Percentiles rank a stretch among this genome's conserved stretches.
phyloP scores from a whole-genome alignment of 2,888 invertebrate genomes.

The Sminthurinus aureus region DNA sequence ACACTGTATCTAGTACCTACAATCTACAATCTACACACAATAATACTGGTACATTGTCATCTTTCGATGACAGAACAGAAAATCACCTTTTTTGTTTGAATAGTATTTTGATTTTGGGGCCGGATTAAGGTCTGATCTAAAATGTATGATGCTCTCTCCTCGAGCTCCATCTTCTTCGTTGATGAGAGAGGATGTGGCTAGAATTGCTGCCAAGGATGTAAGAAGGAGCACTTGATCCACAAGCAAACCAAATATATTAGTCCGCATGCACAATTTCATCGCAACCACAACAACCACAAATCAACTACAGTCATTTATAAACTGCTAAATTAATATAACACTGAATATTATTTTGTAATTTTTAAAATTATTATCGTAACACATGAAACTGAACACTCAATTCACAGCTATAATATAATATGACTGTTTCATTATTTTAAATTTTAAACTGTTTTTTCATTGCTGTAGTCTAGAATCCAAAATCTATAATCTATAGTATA shows the following conservation, averaged over 20 bases:
- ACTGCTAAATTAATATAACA: background rate
- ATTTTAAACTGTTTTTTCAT: too few species aligned
- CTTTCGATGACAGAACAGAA: background rate
- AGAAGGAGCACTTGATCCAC: conserved; percentile 44
- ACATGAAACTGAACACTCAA: background rate
- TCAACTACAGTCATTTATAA: background rate
- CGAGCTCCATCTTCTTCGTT: conserved; percentile 27
- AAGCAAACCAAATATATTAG: conserved; percentile 23
- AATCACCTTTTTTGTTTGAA: conserved; percentile 50
- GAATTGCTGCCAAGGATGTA: conserved; percentile 40
- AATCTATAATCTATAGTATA: too few species aligned
- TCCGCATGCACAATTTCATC: conserved; percentile 31
- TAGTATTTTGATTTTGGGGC: conserved; percentile 45
- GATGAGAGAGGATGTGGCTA: conserved; percentile 40
- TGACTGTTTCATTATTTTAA: too few species aligned
- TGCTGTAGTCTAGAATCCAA: too few species aligned
- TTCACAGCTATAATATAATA: too few species aligned
- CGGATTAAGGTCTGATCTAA: background rate
- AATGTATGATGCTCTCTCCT: background rate
- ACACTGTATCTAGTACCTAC: too few species aligned
- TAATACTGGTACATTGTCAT: too few species aligned
- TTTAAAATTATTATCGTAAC: background rate
- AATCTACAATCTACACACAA: too few species aligned
- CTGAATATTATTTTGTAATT: too few species aligned
- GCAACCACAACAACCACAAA: conserved; percentile 15